Base-by-base conservation (phyloP, 2,888 invertebrate species). In the Eucriotettix oculatus region DNA sequence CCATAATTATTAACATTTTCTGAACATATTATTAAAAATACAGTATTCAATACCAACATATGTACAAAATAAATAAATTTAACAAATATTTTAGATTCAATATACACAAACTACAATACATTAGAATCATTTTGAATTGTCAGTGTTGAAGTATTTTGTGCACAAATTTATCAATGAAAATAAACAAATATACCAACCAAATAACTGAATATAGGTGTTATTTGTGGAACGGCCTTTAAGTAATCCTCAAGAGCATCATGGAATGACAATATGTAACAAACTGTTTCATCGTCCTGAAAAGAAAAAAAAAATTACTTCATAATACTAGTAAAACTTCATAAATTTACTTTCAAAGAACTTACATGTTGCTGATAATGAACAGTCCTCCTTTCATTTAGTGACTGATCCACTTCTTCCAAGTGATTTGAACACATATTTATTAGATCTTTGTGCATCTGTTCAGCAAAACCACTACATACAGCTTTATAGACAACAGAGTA, bases 401-500 rank as follows among this genome's bases (percentile, higher is more conserved):
- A 57, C 16, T 58, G 61, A 54, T 64, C 61, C 12, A 62, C 60
- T 29, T 61, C 53, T 52, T 63, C 62, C 44, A 65, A 54, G 58
- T 65, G 61, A 29, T 42, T 58, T 10, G 60, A 42, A 42, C 65
- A 65, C 40, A 62, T 60, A 11, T 55, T 58, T 43, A 65, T 11
- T 11, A 65, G 56, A 48, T 63, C 63, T 42, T 16, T 59, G 42
- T 65, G 60, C 57, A 65, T 57, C 56, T 60, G 60, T 55, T 65
- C 65, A 9, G 63, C 59, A 59, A 56, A 64, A 9, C 65, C 65
- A 59, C 62, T 61, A 56, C 63, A 63, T 0, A 64, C 63, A 53
- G 61, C 58, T 53, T 63, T 65, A 55, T 65, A 65, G 5, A 65
- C 65, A n/a, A 62, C 59, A 17, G 61, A 60, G 55, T 65, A 65